Evolutionary conservation across 1,140 invertebrate genomes (phyloP).

Genomic region (Dreissena polymorpha): DNA sequence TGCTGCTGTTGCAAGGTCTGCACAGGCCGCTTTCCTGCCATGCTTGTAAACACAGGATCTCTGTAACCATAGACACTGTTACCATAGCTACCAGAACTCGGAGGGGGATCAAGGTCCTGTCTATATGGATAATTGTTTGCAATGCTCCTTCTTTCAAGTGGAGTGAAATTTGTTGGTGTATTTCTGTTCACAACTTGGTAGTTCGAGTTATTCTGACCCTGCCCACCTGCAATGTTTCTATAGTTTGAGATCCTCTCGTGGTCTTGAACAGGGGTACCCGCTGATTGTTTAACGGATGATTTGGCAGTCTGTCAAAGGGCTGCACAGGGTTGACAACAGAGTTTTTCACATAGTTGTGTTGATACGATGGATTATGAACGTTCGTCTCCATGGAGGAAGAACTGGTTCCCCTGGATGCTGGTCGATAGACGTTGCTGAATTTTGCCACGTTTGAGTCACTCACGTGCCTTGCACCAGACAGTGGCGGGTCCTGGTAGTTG

Average conservation of each 20-base stretch:
- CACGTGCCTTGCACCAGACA: neutral
- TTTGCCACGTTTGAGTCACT: constrained; percentile 50
- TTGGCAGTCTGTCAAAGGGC: neutral
- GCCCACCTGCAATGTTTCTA: neutral
- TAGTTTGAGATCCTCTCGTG: constrained; percentile 8
- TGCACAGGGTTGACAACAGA: no score
- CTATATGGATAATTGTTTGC: constrained; percentile 32
- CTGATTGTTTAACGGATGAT: constrained; percentile 17
- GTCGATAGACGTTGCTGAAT: constrained; percentile 43
- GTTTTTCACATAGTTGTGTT: no score
- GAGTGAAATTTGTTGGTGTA: constrained; percentile 24
- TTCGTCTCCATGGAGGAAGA: constrained; percentile 2
- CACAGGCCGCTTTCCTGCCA: constrained; percentile 54
- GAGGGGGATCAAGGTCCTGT: constrained; percentile 40
- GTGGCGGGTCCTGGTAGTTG: constrained; percentile 51
- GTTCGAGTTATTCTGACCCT: neutral
- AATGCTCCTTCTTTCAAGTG: constrained; percentile 11
- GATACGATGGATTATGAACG: constrained; percentile 1
- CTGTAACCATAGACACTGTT: constrained; percentile 47
- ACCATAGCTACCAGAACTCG: constrained; percentile 39
- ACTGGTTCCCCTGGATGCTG: constrained; percentile 33
- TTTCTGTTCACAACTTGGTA: constrained; percentile 24
- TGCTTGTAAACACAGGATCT: constrained; percentile 46
- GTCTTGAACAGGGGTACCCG: constrained; percentile 24
- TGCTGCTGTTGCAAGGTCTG: constrained; percentile 48